Evolutionary conservation across 2,888 invertebrate species (phyloP), one percentile per base, ranked within the genome.

Genomic region (Diaphora mendica): DNA sequence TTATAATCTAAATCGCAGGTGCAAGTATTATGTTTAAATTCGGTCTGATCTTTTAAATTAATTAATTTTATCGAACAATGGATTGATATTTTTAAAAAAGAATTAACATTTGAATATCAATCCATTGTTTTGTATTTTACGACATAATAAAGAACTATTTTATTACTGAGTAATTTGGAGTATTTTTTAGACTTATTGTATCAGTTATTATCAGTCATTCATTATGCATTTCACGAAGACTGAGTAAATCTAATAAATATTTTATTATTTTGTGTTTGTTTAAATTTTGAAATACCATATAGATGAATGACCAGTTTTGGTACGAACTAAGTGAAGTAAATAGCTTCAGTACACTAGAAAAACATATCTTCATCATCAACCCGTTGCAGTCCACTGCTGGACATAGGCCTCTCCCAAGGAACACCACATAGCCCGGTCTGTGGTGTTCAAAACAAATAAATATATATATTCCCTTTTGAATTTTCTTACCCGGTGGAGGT

Each of bases 1-100:
- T 64, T 48, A n/a, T 30, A 55, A 55, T 55, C 68, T 68, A 3
- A 68, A 55, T 68, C 55, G 33, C 35, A 23, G n/a, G 68, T 35
- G 64, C 39, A n/a, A 65, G 48, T n/a, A n/a, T 59, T 69, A 2
- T 30, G 64, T 48, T 44, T 59, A 26, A 20, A 67, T 30, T 48
- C 15, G 3, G 42, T 42, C 33, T 35, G 13, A 51, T 51, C 23
- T 35, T 30, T 51, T 48, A 23, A 13, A 51, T 68, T 51, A 35
- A 33, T 51, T 33, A 23, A 51, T 9, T 8, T 44, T 17, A 55
- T n/a, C 26, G 9, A 55, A 55, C n/a, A 55, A 55, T 23, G n/a
- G 13, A 55, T n/a, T 11, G n/a, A 26, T 55, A 55, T 55, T 55
- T 55, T 55, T n/a, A 55, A 55, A 20, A 23, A 51, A 2, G 3